Conservation (phyloP, 2,797 vertebrate genomes). For the Harpagifer antarcticus region DNA sequence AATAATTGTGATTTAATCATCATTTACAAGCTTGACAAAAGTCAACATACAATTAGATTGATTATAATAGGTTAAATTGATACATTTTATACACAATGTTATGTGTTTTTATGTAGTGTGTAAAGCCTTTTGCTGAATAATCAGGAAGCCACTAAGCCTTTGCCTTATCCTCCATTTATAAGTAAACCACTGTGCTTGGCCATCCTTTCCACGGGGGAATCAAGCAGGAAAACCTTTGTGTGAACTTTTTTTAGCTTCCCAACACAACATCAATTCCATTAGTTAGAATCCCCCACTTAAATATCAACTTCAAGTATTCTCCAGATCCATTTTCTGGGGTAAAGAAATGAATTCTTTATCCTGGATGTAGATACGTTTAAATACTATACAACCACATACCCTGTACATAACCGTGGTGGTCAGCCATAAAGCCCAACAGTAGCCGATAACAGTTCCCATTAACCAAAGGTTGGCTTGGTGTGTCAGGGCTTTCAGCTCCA, state of each 20-base stretch:
- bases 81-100: not conserved
- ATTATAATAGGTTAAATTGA: not conserved
- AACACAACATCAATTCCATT: no score
- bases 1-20: not conserved
- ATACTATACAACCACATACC: not conserved
- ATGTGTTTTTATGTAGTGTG: not conserved
- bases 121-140: not conserved
- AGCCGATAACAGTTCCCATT: not conserved
- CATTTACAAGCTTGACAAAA: not conserved
- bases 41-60: not conserved
- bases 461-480: constrained; percentile 14
- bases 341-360: no score
- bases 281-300: no score
- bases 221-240: not conserved
- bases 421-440: not conserved
- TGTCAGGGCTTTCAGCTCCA: constrained; percentile 21
- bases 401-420: not conserved
- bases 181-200: not conserved
- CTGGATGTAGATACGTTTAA: no score
- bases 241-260: no score
- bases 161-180: not conserved
- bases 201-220: no score
- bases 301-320: not conserved
- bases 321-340: not conserved
- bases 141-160: not conserved